Base-by-base conservation (phyloP, 2,888 invertebrate genomes). In the Marronus borbonicus region DNA sequence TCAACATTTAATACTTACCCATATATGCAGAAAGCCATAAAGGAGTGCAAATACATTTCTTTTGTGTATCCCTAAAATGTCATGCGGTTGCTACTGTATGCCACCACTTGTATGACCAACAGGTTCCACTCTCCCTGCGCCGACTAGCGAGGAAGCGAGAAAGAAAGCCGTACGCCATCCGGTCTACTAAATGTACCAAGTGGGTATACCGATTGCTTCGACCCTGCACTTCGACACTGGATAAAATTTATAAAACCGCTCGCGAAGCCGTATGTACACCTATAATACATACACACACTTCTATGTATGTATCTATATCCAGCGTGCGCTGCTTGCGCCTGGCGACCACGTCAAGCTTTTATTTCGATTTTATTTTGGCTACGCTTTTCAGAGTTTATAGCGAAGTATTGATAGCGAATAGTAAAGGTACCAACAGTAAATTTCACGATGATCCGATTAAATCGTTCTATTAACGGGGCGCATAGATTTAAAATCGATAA, bases 1-100 rank as follows among this genome's bases (percentile, higher is more conserved):
- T n/a, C 36, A 36, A 72, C 36, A 36, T 58, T n/a, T 20, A n/a
- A 72, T 49, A 39, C 39, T 8, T 44, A 50, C 72, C 17, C 20
- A 55, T 60, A 60, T 60, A 60, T 36, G 68, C 39, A 79, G 70
- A 60, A 60, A 72, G 62, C 70, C 76, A 79, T 76, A 72, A 58
- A 74, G 28, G 78, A 74, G 74, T 76, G 79, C 77, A 79, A 77
- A 77, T 79, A 66, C 60, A 72, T 49, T 44, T 74, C 79, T 79
- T 79, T 77, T 79, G 79, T 79, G 79, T 77, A 74, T 74, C 79
- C 79, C 77, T 79, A 79, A 66, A 78, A 78, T 79, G 79, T 79
- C 76, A 77, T 74, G 79, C 65, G 72, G 79, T 77, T 65, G 79
- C 79, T 79, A 74, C 79, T 76, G 79, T 79, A 78, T 68, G 68